Percentiles rank a stretch among this genome's conserved stretches.
Conservation (phyloP, 2,797 vertebrate species). For the Apogon talboti region DNA sequence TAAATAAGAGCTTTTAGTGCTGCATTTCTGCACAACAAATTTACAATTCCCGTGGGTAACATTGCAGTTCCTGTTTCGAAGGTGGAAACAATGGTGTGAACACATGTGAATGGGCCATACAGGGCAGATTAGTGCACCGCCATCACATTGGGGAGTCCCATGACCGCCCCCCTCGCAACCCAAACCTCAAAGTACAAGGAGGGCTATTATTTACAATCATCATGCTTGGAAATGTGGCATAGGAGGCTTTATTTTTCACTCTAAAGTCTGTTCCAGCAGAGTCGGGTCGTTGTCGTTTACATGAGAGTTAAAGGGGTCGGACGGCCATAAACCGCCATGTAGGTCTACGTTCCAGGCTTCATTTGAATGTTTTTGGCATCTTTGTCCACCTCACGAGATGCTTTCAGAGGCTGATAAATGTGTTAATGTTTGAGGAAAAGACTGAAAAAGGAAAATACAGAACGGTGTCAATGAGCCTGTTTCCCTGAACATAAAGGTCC, state of each 20-base stretch:
- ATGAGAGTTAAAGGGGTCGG: conserved; percentile 46
- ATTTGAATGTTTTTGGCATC: conserved; percentile 77
- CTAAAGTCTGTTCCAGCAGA: conserved; percentile 28
- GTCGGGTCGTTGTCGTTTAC: conserved; percentile 62
- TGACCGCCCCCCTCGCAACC: conserved; percentile 68
- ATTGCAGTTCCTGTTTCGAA: conserved; percentile 70
- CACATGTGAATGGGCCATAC: conserved; percentile 74
- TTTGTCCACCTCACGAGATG: conserved; percentile 65
- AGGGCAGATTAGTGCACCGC: conserved; percentile 75
- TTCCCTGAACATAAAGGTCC: too few species aligned
- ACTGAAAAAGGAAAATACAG: too few species aligned
- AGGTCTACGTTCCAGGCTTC: conserved; percentile 55
- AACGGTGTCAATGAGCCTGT: too few species aligned
- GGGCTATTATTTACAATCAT: conserved; percentile 71
- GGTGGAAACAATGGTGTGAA: conserved; percentile 77
- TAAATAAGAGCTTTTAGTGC: conserved; percentile 43
- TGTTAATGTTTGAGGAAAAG: too few species aligned
- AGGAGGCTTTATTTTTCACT: conserved; percentile 49
- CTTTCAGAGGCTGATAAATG: too few species aligned
- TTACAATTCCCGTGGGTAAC: conserved; percentile 59
- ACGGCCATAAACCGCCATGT: conserved; percentile 69
- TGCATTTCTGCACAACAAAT: conserved; percentile 43
- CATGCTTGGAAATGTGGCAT: conserved; percentile 54
- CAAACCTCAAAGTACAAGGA: conserved; percentile 75
- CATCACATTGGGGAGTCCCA: conserved; percentile 76